Evolutionary conservation across 1,140 invertebrate genomes (phyloP), one percentile per base, ranked within the genome.

Genomic region (Hesperophylax magnus): DNA sequence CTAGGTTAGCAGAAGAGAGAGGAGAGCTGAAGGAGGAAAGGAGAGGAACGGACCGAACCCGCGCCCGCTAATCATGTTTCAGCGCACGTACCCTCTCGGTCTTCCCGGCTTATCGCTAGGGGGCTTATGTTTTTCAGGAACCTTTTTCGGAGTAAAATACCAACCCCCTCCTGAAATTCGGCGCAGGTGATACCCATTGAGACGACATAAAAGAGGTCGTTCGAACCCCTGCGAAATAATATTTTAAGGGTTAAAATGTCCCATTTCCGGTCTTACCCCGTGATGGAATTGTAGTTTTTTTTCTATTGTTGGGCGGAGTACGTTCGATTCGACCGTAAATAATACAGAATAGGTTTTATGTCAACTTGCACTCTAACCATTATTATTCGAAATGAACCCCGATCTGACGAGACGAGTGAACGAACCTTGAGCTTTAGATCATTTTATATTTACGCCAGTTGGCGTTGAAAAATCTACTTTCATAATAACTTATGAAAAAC

Each of bases 121-220:
- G 78, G 82, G 78, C 82, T 83, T 80, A 83, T 80, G 82, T 83
- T 83, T 83, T 81, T 78, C 75, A 56, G 63, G 39, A 56, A 69
- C 81, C 65, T 77, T 79, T 82, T 82, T 65, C 39, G 34, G 39
- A 75, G 53, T 79, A 83, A 83, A 83, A 80, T 81, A 65, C 77
- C 31, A 71, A 31, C 34, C 60, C 47, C 20, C 67, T 65, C 58
- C 79, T 82, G 54, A 76, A 80, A 78, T 83, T 77, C 75, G 22
- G 58, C 78, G 82, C 82, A 83, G 82, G 82, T 83, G 82, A 83
- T 80, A 83, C 79, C 82, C 82, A 83, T 83, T 80, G 82, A 83
- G 79, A 83, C 75, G 82, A 78, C 79, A 80, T 83, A 83, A 83
- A 83, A 79, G 80, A 80, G 82, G 82, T 80, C 78, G 79, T 83